Conservation (phyloP, 1,140 invertebrate species). For the Drosophila kohkoa region DNA sequence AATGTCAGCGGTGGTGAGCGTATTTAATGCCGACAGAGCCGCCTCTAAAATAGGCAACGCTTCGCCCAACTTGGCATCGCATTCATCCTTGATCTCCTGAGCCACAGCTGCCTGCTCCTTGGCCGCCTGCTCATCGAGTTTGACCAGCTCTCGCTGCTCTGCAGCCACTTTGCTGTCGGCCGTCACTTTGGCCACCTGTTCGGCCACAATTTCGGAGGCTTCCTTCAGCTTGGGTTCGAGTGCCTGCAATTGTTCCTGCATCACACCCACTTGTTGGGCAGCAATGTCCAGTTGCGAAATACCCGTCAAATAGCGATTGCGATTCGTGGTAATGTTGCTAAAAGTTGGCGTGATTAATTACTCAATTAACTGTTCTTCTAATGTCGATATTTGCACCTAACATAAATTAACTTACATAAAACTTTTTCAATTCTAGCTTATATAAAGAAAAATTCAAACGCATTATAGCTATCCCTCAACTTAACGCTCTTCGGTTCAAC, state of each 20-base stretch:
- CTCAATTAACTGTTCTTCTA: background rate
- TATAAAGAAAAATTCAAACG: too few relatives aligned
- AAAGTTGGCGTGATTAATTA: constrained; percentile 8
- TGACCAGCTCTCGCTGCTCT: constrained; percentile 85
- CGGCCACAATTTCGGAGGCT: constrained; percentile 88
- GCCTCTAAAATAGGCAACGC: constrained; percentile 96
- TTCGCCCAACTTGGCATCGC: constrained; percentile 96
- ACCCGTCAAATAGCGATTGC: constrained; percentile 93
- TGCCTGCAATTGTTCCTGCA: constrained; percentile 93
- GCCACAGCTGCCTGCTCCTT: constrained; percentile 91
- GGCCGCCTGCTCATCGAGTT: constrained; percentile 88
- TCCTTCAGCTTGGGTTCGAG: constrained; percentile 95
- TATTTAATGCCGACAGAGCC: constrained; percentile 96
- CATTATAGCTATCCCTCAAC: too few relatives aligned
- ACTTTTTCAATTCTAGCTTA: too few relatives aligned
- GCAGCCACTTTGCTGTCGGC: constrained; percentile 88
- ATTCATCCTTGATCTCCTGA: constrained; percentile 97
- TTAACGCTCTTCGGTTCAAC: too few relatives aligned
- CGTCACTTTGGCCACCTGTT: constrained; percentile 89
- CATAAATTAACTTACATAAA: too few relatives aligned
- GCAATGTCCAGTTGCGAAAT: constrained; percentile 95
- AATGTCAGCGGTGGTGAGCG: constrained; percentile 96
- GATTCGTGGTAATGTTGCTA: constrained; percentile 86
- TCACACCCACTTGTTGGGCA: constrained; percentile 92
- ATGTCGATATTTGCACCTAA: too few relatives aligned